phyloP scores from a whole-genome alignment of 2,797 vertebrate species.

The Hippoglossus hippoglossus region DNA sequence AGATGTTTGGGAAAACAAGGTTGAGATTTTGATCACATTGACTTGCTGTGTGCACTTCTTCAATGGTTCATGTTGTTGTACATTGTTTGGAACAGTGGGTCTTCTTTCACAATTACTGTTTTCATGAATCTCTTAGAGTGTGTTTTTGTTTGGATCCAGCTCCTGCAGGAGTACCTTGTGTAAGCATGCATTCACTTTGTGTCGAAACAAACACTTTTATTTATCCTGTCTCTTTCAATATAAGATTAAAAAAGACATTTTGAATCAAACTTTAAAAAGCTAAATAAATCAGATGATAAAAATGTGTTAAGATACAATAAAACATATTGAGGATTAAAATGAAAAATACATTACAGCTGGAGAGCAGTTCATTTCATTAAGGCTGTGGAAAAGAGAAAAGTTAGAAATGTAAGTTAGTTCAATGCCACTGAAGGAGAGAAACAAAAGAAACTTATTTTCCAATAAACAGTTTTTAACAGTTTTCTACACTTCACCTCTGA shows the following conservation, averaged over 20 bases:
- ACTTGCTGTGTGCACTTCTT: background rate
- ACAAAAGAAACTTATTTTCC: background rate
- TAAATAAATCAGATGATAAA: background rate
- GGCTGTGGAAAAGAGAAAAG: no score
- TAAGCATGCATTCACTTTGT: no score
- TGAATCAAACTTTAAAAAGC: background rate
- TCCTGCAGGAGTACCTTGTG: no score
- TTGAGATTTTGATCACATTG: background rate
- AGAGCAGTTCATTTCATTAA: background rate
- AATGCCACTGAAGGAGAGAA: background rate
- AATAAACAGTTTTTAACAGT: conserved; percentile 9
- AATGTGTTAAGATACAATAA: no score
- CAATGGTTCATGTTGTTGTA: background rate
- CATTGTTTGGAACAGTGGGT: background rate
- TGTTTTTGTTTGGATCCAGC: no score
- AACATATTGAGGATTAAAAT: background rate
- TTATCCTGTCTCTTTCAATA: background rate
- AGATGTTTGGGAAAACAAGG: no score
- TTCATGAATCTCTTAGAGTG: no score
- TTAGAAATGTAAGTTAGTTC: no score
- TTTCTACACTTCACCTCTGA: background rate
- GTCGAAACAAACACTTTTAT: background rate
- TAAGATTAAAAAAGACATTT: background rate
- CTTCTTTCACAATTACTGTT: no score
- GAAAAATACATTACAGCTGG: background rate